phyloP scores from a whole-genome alignment of 2,888 invertebrate genomes.

The Icerya purchasi region DNA sequence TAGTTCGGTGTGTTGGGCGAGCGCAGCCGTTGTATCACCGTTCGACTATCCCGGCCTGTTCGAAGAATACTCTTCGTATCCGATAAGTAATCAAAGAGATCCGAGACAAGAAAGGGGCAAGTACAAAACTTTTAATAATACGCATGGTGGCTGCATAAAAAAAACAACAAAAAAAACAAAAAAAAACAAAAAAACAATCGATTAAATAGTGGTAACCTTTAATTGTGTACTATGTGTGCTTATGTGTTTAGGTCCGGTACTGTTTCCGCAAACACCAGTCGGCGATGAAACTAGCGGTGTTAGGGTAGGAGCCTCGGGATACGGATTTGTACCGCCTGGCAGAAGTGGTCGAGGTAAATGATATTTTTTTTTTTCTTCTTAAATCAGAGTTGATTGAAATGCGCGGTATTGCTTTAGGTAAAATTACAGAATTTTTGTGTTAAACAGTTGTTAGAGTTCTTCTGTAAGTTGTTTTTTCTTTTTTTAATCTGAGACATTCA shows the following conservation, averaged over 20 bases:
- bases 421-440: too few relatives aligned
- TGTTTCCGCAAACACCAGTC: constrained; percentile 13
- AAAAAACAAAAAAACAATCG: background rate
- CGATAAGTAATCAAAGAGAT: background rate
- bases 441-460: too few relatives aligned
- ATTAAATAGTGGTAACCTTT: background rate
- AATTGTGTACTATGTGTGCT: too few relatives aligned
- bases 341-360: constrained; percentile 8
- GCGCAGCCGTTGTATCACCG: background rate
- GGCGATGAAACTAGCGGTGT: constrained; percentile 15
- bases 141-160: too few relatives aligned
- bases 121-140: too few relatives aligned
- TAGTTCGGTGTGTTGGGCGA: too few relatives aligned
- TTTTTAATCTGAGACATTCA: too few relatives aligned
- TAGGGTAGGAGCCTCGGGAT: constrained; percentile 15
- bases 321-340: constrained; percentile 15
- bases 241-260: constrained; percentile 15
- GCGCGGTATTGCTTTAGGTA: too few relatives aligned
- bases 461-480: too few relatives aligned
- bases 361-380: too few relatives aligned
- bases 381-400: too few relatives aligned
- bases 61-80: background rate
- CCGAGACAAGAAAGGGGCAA: background rate
- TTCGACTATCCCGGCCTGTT: background rate
- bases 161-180: background rate